These are phyloP conservation scores for Megalonaias nervosa DNA, from an alignment of 1,140 invertebrate species.

Conservation along the genomic window DNA sequence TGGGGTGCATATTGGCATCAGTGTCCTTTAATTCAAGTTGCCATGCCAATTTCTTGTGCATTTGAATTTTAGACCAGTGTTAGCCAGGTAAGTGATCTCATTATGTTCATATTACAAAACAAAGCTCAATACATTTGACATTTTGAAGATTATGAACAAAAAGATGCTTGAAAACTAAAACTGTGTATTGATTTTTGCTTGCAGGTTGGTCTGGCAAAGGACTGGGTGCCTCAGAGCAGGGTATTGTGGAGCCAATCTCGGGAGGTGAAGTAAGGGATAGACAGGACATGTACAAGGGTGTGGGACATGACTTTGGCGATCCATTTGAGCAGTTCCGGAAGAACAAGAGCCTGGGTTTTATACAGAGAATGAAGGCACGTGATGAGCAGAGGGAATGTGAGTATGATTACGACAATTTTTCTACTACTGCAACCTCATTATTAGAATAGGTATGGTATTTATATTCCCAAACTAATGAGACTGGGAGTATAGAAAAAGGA, in stretches of 20 bases:
- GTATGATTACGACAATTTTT: background rate
- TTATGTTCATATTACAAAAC: too few species aligned
- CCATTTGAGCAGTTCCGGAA: conserved; percentile 98
- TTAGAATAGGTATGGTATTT: too few species aligned
- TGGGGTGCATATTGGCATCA: too few species aligned
- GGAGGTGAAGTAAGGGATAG: conserved; percentile 93
- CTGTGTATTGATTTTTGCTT: conserved; percentile 15
- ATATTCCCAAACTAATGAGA: too few species aligned
- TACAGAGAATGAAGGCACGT: conserved; percentile 94
- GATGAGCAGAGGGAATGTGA: conserved; percentile 75
- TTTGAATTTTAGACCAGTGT: too few species aligned
- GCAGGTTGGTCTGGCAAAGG: conserved; percentile 89
- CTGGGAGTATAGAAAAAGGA: too few species aligned
- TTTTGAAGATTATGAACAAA: background rate
- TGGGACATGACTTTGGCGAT: conserved; percentile 85
- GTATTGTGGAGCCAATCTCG: conserved; percentile 94
- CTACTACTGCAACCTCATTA: too few species aligned
- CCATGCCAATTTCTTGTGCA: too few species aligned
- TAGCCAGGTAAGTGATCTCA: too few species aligned
- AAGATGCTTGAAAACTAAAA: background rate
- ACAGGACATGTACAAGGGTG: conserved; percentile 92
- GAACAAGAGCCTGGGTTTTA: conserved; percentile 96
- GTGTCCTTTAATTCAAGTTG: too few species aligned
- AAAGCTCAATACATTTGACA: too few species aligned
- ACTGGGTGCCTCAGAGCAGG: conserved; percentile 92